These are phyloP conservation scores for Aurelia coerulea DNA, from an alignment of 30 jellyfish, hydroid and myxozoan genomes.

Conservation along the genomic window DNA sequence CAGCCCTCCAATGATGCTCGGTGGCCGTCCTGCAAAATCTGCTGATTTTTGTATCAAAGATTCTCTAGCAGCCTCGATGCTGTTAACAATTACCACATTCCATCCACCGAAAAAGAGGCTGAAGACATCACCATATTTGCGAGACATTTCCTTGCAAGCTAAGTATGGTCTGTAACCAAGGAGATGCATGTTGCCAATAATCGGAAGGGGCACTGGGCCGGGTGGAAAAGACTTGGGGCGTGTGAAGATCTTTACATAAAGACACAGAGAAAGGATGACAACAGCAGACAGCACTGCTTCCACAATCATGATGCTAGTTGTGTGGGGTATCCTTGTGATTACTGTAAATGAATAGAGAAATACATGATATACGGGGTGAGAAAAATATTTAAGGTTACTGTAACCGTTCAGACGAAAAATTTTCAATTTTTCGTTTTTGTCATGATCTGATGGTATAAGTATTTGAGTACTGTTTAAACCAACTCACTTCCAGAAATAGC, in stretches of 20 bases:
- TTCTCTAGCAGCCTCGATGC: slow-evolving; percentile 37
- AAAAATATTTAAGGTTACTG: too few species aligned
- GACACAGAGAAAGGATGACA: background rate
- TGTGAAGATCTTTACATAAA: slow-evolving; percentile 2
- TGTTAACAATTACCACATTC: slow-evolving; percentile 25
- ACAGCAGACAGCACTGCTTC: background rate
- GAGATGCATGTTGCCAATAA: slow-evolving; percentile 48
- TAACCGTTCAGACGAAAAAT: too few species aligned
- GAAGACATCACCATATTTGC: slow-evolving; percentile 42
- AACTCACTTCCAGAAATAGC: too few species aligned
- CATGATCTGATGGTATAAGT: too few species aligned
- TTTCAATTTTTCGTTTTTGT: too few species aligned
- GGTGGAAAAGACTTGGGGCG: slow-evolving; percentile 48
- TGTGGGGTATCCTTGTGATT: too few species aligned
- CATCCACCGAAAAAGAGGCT: slow-evolving; percentile 44
- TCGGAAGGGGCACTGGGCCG: slow-evolving; percentile 42
- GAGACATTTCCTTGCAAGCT: slow-evolving; percentile 19
- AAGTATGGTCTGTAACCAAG: slow-evolving; percentile 25
- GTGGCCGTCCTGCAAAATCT: slow-evolving; percentile 71
- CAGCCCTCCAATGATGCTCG: slow-evolving; percentile 1
- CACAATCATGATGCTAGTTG: background rate
- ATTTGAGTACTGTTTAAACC: too few species aligned
- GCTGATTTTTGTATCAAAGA: slow-evolving; percentile 29
- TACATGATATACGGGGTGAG: too few species aligned
- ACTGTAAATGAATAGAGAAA: too few species aligned